Base-by-base conservation (phyloP, 2,888 invertebrate genomes). In the Hermodice carunculata region DNA sequence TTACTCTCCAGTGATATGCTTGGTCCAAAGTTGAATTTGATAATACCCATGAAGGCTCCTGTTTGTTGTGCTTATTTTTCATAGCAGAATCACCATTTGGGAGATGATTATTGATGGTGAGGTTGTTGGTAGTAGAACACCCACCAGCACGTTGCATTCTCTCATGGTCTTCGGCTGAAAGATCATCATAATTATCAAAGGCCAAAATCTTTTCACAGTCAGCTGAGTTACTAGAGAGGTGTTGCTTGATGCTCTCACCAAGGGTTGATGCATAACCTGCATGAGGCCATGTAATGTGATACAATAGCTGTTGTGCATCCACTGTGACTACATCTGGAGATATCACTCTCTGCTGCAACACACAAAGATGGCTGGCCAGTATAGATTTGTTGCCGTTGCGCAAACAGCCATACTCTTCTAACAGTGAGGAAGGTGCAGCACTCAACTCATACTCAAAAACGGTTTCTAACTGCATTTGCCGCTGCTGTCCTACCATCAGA, bases 361-460 rank as follows among this genome's bases (percentile, higher is more conserved):
- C 22, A 17, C 46, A 14, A 11, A 46, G 22, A 19, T 19, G 46
- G 8, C 19, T 46, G 14, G 22, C 46, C 14, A 46, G 46, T 46
- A 46, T 19, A 46, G 46, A 46, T 19, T 46, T 46, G 46, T 46
- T 19, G 14, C 46, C 46, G 14, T 46, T 46, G 8, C 46, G 46
- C 46, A 46, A 19, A 19, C 22, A 46, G 22, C 46, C 46, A 46
- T 17, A 46, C 22, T 46, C 46, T 17, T 46, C 46, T 8, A 46
- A 8, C 17, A 46, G 14, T 11, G 46, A 17, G 46, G 14, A 8
- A 46, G 11, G 11, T 11, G 19, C 8, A 17, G 46, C 22, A 17
- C 19, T 46, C 51, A 51, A 28, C 29, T 51, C 51, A 51, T 51
- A 51, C 28, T 28, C 26, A 19, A 51, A 51, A 26, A 51, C 28